These are phyloP conservation scores for Atta texana DNA, from an alignment of 1,140 invertebrate species.

Conservation along the genomic window DNA sequence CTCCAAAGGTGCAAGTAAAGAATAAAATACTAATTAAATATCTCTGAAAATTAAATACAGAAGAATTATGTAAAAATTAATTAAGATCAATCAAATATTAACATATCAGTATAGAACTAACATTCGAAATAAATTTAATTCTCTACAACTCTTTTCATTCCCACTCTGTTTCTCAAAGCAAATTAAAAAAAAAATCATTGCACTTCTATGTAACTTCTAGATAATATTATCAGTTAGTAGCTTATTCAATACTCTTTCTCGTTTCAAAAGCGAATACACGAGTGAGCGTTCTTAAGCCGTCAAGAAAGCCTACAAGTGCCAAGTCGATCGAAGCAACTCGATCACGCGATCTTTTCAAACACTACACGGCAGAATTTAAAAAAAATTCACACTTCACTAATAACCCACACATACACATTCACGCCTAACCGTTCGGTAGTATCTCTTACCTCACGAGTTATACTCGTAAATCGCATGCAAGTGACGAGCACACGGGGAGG, in stretches of 20 bases:
- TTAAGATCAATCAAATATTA: not conserved
- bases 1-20: not conserved
- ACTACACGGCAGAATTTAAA: constrained; percentile 38
- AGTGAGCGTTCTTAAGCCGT: constrained; percentile 5
- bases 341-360: constrained; percentile 27
- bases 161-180: constrained; percentile 21
- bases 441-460: constrained; percentile 44
- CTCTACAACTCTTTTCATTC: constrained; percentile 6
- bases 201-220: not conserved
- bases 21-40: not conserved
- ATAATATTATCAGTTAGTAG: not conserved
- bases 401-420: not conserved
- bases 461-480: constrained; percentile 50
- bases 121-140: not conserved
- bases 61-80: not conserved
- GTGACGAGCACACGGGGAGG: constrained; percentile 20
- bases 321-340: constrained; percentile 15
- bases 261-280: not conserved
- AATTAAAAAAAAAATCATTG: not conserved
- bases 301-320: constrained; percentile 14
- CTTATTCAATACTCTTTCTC: not conserved
- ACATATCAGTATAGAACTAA: not conserved
- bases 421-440: constrained; percentile 17
- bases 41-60: constrained; percentile 15
- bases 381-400: constrained; percentile 17